Conservation (phyloP, 2,888 invertebrate species). For the Meiosimyza decipiens region DNA sequence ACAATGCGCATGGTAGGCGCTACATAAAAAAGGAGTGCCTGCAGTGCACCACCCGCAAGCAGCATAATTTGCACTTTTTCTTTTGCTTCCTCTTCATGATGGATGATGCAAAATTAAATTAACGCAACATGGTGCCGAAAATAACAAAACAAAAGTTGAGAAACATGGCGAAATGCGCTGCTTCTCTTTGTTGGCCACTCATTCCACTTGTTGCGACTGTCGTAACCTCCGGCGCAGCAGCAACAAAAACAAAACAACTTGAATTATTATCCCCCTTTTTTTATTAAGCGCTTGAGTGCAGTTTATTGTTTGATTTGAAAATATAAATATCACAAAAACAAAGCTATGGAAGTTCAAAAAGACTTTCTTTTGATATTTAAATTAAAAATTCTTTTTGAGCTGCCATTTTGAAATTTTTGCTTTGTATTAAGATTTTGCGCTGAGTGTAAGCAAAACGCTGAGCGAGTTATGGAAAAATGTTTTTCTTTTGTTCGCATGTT, state of each 20-base stretch:
- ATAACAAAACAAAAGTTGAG: slow-evolving; percentile 47
- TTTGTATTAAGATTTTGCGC: too few species aligned
- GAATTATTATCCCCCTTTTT: slow-evolving; percentile 11
- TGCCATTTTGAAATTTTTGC: slow-evolving; percentile 7
- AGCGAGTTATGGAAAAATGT: not conserved
- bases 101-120: slow-evolving; percentile 47
- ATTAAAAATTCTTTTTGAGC: slow-evolving; percentile 18
- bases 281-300: slow-evolving; percentile 54
- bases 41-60: not conserved
- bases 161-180: slow-evolving; percentile 45
- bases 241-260: slow-evolving; percentile 14
- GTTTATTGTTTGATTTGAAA: slow-evolving; percentile 56
- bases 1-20: slow-evolving; percentile 17
- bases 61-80: slow-evolving; percentile 21
- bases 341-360: not conserved
- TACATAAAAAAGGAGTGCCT: too few species aligned
- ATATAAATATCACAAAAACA: slow-evolving; percentile 6
- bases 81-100: not conserved
- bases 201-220: slow-evolving; percentile 8
- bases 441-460: too few species aligned
- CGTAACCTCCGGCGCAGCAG: not conserved
- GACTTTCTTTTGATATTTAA: slow-evolving; percentile 26
- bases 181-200: slow-evolving; percentile 18
- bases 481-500: not conserved
- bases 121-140: slow-evolving; percentile 57